Evolutionary conservation across 2,113 vertebrate genomes (phyloP), one percentile per base, ranked within the genome.

Genomic region (Macquaria ambigua): DNA sequence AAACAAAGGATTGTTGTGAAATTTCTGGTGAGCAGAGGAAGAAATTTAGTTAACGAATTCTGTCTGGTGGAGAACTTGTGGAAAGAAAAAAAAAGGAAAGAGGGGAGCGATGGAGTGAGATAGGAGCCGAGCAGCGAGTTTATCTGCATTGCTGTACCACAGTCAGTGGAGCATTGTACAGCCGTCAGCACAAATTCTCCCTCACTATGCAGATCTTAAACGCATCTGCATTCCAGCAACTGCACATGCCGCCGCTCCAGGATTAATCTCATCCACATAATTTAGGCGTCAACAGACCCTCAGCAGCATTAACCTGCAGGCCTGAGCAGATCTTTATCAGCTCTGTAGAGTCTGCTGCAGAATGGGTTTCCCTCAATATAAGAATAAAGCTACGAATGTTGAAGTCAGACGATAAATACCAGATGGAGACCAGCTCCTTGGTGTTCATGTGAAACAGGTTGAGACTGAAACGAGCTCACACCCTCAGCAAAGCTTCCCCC

Each of bases 101-200:
- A 48, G 46, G 53, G n/a, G 25, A 74, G 28, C 8, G 61, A 66
- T 14, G 43, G 63, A 10, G 82, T 5, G 79, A 82, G 71, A 81
- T 28, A 12, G 74, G 63, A 68, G 48, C 23, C 23, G 18, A 61
- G 82, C 39, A 11, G 41, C 23, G 71, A 66, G 68, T 87, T 87
- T 90, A 92, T 91, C 90, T 92, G 92, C 84, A 87, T 43, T 90
- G 90, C 86, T 20, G 90, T 82, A 66, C 11, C 69, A 59, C 81
- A 52, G 72, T 71, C 77, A 31, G 84, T 31, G 76, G 81, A 83
- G 87, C 81, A 2, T 71, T 63, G 74, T 87, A 39, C 63, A 86
- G 83, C 70, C 41, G 78, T 93, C 90, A 90, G 89, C 89, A 91
- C 23, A 90, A 92, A 91, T 88, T 73, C 83, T 7, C 61, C 77